Percentiles rank a stretch among this genome's conserved stretches.
phyloP scores from a whole-genome alignment of 1,140 invertebrate genomes.

The Maniola jurtina region DNA sequence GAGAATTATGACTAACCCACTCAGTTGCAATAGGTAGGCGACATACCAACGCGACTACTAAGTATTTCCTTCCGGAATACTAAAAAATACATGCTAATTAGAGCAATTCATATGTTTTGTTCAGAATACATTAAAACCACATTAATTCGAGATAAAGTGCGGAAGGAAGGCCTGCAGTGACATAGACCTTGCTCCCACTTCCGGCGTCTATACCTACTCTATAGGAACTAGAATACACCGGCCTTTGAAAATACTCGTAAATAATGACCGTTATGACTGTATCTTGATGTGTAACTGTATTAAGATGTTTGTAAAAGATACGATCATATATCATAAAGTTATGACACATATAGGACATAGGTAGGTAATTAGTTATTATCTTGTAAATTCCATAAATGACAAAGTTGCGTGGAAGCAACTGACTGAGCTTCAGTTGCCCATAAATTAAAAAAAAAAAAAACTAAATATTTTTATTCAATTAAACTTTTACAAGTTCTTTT shows the following conservation, averaged over 20 bases:
- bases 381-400: too few species aligned
- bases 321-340: neutral
- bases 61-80: conserved; percentile 7
- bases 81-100: conserved; percentile 6
- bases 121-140: conserved; percentile 27
- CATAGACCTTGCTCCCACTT: conserved; percentile 55
- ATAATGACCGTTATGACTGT: conserved; percentile 21
- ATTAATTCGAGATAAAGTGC: conserved; percentile 35
- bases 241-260: conserved; percentile 4
- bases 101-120: conserved; percentile 7
- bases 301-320: neutral
- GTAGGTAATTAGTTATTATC: too few species aligned
- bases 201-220: too few species aligned
- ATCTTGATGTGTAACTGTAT: conserved; percentile 11
- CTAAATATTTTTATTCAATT: too few species aligned
- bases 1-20: too few species aligned
- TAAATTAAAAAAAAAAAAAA: too few species aligned
- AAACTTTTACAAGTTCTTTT: too few species aligned
- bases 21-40: neutral
- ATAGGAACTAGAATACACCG: conserved; percentile 32
- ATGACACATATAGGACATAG: too few species aligned
- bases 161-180: conserved; percentile 60
- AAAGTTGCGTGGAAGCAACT: too few species aligned
- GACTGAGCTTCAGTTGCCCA: too few species aligned
- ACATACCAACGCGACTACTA: neutral